These are phyloP conservation scores for Cheirogaleus major DNA, from an alignment of 2,797 vertebrate genomes.

Conservation along the genomic window DNA sequence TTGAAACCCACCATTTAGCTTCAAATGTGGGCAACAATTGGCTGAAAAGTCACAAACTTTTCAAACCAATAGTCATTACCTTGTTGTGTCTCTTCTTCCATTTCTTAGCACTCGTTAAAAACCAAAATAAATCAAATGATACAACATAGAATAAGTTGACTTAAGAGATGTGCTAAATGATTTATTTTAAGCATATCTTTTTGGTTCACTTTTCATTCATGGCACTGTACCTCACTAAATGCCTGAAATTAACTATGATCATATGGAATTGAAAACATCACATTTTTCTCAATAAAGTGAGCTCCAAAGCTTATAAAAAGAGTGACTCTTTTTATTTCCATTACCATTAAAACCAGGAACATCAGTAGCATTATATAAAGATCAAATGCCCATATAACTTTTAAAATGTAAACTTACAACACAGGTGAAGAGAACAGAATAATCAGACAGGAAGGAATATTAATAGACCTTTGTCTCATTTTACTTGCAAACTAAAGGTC, in stretches of 20 bases:
- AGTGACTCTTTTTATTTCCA: conserved; percentile 28
- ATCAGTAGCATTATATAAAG: conserved; percentile 13
- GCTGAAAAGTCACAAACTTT: background rate
- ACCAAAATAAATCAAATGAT: background rate
- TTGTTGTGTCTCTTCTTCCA: background rate
- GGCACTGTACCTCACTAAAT: background rate
- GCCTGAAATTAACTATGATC: background rate
- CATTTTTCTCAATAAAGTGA: background rate
- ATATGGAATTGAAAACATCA: background rate
- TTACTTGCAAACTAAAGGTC: conserved; percentile 45
- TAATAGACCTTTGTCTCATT: background rate
- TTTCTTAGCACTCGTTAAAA: background rate
- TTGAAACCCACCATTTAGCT: background rate
- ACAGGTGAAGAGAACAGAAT: background rate
- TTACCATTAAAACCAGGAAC: conserved; percentile 27
- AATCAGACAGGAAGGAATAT: background rate
- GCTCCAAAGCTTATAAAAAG: conserved; percentile 7
- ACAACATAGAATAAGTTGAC: background rate
- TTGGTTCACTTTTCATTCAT: background rate
- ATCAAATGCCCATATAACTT: background rate
- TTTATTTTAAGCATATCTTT: background rate
- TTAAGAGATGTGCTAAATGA: background rate
- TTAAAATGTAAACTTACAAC: conserved; percentile 17
- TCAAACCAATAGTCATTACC: background rate
- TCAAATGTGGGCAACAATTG: background rate